phyloP scores from a whole-genome alignment of 2,797 vertebrate species.

The Australoheros facetus region DNA sequence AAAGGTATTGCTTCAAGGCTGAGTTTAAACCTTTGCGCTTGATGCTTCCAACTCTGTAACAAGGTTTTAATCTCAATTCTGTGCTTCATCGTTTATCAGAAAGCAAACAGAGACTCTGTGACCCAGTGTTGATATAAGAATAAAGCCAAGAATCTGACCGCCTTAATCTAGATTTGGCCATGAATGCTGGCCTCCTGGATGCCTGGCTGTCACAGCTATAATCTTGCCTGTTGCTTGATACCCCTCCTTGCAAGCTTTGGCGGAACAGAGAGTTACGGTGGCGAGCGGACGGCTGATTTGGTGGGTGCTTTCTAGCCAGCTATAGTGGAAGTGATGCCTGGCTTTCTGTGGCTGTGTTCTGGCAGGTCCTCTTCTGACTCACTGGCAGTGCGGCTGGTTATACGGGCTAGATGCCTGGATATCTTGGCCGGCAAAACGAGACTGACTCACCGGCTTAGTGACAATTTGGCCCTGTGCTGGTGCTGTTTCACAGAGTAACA shows the following conservation, averaged over 20 bases:
- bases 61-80: conserved; percentile 9
- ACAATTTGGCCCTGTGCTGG: conserved; percentile 35
- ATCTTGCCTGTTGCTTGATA: conserved; percentile 46
- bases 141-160: conserved; percentile 43
- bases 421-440: conserved; percentile 29
- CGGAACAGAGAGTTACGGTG: conserved; percentile 35
- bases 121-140: conserved; percentile 28
- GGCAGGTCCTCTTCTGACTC: conserved; percentile 46
- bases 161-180: conserved; percentile 35
- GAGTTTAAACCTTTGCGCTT: neutral
- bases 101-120: conserved; percentile 19
- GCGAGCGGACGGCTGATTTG: conserved; percentile 31
- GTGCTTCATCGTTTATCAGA: conserved; percentile 16
- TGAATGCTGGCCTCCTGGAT: conserved; percentile 7
- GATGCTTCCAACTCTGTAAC: neutral
- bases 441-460: conserved; percentile 55
- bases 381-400: conserved; percentile 42
- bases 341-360: conserved; percentile 42
- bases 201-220: conserved; percentile 37
- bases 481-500: conserved; percentile 41
- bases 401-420: conserved; percentile 53
- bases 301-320: conserved; percentile 27
- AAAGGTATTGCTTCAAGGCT: neutral
- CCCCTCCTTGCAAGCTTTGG: conserved; percentile 23
- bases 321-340: conserved; percentile 34